Evolutionary conservation across 2,113 vertebrate species (phyloP).

Genomic region (Nothobranchius kuhntae): DNA sequence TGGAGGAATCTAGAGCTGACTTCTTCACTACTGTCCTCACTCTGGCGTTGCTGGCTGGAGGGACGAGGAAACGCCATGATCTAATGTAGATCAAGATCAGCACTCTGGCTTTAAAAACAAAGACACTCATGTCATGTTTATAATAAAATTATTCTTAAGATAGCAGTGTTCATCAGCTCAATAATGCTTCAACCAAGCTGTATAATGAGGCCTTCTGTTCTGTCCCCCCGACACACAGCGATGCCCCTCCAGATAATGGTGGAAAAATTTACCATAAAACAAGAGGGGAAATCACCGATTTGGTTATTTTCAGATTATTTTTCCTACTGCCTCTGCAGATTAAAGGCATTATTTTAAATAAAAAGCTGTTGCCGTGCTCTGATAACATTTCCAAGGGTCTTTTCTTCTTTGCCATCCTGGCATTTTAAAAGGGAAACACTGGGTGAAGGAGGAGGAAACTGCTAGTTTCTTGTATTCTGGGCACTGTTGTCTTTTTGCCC

Average conservation of each 20-base stretch:
- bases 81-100: constrained; percentile 37
- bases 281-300: no score
- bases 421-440: constrained; percentile 19
- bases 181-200: no score
- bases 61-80: constrained; percentile 29
- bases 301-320: no score
- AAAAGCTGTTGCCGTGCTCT: neutral
- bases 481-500: neutral
- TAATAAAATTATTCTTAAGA: neutral
- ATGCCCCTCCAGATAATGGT: neutral
- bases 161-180: neutral
- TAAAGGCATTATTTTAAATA: neutral
- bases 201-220: neutral
- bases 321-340: neutral
- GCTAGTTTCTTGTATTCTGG: neutral
- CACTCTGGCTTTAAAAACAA: constrained; percentile 35
- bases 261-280: neutral
- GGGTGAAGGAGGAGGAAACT: constrained; percentile 3
- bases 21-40: constrained; percentile 38
- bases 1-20: constrained; percentile 13
- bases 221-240: neutral
- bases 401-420: constrained; percentile 20
- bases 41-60: constrained; percentile 42
- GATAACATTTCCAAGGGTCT: constrained; percentile 12
- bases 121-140: constrained; percentile 6